Evolutionary conservation across 2,888 invertebrate species (phyloP).

Genomic region (Octodonta nipae): DNA sequence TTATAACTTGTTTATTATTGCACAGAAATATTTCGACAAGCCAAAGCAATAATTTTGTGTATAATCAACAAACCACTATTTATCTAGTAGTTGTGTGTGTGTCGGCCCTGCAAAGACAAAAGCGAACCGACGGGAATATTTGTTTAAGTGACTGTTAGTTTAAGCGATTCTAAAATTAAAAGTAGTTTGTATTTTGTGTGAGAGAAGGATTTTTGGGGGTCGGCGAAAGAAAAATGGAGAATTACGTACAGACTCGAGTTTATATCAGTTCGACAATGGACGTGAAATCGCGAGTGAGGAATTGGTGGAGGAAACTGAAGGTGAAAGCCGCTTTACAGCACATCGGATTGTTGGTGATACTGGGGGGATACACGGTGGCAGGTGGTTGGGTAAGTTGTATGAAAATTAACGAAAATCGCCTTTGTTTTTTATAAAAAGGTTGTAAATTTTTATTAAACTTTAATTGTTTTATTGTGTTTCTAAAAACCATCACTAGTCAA

Average conservation of each 20-base stretch:
- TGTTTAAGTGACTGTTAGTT: neutral
- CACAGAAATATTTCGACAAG: too few relatives aligned
- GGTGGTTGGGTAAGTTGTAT: slow-evolving; percentile 64
- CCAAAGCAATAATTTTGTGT: too few relatives aligned
- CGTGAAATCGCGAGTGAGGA: slow-evolving; percentile 27
- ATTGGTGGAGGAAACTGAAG: slow-evolving; percentile 43
- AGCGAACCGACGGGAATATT: slow-evolving; percentile 1
- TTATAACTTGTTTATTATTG: too few relatives aligned
- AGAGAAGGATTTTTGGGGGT: too few relatives aligned
- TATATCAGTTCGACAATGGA: slow-evolving; percentile 26
- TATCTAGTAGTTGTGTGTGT: too few relatives aligned
- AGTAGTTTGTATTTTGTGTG: too few relatives aligned
- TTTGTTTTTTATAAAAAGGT: too few relatives aligned
- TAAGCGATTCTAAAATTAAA: slow-evolving; percentile 1
- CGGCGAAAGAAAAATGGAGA: slow-evolving; percentile 11
- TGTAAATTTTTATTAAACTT: too few relatives aligned
- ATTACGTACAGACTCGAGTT: slow-evolving; percentile 20
- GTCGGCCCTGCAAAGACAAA: neutral
- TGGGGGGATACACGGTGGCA: slow-evolving; percentile 64
- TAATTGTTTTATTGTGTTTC: too few relatives aligned
- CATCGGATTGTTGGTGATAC: slow-evolving; percentile 57
- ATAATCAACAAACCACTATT: too few relatives aligned
- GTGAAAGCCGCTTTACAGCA: slow-evolving; percentile 58
- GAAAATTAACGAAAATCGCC: too few relatives aligned
- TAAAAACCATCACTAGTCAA: too few relatives aligned